Conservation (phyloP, 2,888 invertebrate genomes). For the Volucella zonaria region DNA sequence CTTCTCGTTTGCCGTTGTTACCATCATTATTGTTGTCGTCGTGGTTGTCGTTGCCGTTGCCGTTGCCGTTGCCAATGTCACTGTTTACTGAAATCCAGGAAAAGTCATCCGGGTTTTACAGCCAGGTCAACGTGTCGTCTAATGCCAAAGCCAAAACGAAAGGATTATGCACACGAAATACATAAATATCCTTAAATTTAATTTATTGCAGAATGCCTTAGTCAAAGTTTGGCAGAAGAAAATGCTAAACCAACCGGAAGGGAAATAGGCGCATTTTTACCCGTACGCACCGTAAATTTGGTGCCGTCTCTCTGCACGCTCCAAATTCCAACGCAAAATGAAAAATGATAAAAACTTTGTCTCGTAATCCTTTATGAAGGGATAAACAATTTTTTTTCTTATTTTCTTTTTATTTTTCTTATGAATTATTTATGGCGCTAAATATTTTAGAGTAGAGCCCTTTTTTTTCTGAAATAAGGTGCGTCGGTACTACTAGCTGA, state of each 20-base stretch:
- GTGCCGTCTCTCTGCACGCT: constrained; percentile 14
- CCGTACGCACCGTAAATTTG: constrained; percentile 37
- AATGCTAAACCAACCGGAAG: constrained; percentile 18
- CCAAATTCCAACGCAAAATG: constrained; percentile 61
- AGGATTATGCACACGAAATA: constrained; percentile 65
- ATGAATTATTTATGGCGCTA: constrained; percentile 70
- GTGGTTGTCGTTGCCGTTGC: too few species aligned
- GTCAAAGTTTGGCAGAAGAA: constrained; percentile 55
- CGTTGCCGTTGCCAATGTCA: too few species aligned
- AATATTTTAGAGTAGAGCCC: constrained; percentile 45
- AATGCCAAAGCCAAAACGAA: constrained; percentile 39
- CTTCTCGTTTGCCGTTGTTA: neutral
- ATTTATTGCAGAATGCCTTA: constrained; percentile 61
- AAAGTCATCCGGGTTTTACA: constrained; percentile 15
- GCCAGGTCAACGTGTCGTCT: constrained; percentile 3
- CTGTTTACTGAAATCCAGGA: constrained; percentile 29
- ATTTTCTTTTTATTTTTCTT: constrained; percentile 46
- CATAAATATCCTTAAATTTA: constrained; percentile 61
- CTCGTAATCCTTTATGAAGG: constrained; percentile 69
- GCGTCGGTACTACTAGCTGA: too few species aligned
- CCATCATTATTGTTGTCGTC: too few species aligned
- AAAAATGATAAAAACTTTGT: constrained; percentile 68
- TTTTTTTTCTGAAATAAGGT: neutral
- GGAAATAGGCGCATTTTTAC: constrained; percentile 24
- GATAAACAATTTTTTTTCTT: constrained; percentile 14